Conservation (phyloP, 2,888 invertebrate genomes). For the Monopis laevigella region DNA sequence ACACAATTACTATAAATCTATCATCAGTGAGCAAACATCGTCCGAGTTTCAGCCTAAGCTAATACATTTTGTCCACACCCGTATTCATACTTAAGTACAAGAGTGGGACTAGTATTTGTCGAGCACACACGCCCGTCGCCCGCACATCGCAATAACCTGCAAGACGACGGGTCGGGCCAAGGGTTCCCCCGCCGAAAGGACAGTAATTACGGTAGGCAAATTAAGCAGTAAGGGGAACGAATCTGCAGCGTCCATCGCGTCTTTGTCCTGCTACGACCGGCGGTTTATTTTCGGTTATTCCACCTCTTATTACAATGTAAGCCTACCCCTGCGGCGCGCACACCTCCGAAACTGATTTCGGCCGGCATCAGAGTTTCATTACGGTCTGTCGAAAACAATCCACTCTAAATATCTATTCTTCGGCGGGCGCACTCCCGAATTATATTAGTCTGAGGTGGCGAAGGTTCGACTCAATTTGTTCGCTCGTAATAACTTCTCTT, state of each 20-base stretch:
- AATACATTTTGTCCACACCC: constrained; percentile 67
- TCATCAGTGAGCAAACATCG: constrained; percentile 64
- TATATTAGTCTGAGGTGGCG: constrained; percentile 69
- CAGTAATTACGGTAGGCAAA: constrained; percentile 70
- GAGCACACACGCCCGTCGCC: constrained; percentile 60
- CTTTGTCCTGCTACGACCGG: constrained; percentile 40
- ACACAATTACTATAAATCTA: constrained; percentile 69
- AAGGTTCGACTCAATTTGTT: constrained; percentile 68
- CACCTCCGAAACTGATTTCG: constrained; percentile 63
- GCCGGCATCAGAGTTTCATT: constrained; percentile 65
- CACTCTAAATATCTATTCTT: constrained; percentile 68
- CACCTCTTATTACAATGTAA: constrained; percentile 65
- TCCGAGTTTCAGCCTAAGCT: constrained; percentile 67
- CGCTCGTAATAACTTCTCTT: constrained; percentile 62
- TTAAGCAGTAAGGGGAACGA: constrained; percentile 63
- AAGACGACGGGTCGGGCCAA: constrained; percentile 55
- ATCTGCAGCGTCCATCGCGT: constrained; percentile 41
- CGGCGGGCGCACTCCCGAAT: constrained; percentile 61
- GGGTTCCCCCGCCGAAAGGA: constrained; percentile 61
- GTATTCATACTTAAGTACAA: constrained; percentile 65
- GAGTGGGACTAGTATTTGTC: constrained; percentile 57
- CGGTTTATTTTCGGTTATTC: constrained; percentile 66
- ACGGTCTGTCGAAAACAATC: constrained; percentile 69
- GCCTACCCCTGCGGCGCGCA: constrained; percentile 62
- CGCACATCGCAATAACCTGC: constrained; percentile 59